Percentiles rank a stretch among this genome's conserved stretches.
Conservation (phyloP, 2,113 vertebrate species). For the Rhombomys opimus region DNA sequence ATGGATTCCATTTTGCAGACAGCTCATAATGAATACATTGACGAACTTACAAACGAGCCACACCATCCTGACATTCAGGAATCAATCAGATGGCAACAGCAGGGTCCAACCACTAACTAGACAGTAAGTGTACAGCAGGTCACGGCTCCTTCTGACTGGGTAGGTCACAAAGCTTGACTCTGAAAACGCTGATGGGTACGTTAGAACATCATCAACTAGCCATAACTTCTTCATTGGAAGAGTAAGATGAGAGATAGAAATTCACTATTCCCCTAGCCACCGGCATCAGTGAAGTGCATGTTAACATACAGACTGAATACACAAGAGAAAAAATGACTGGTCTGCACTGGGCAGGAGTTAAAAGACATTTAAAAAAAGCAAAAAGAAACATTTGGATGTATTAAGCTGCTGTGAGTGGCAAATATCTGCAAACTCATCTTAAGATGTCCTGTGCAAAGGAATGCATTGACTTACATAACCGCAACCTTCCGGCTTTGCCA, state of each 20-base stretch:
- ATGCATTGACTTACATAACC: constrained; percentile 26
- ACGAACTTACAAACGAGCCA: constrained; percentile 62
- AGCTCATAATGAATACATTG: constrained; percentile 37
- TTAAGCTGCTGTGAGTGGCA: neutral
- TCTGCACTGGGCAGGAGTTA: neutral
- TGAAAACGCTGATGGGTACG: constrained; percentile 7
- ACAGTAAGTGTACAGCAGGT: neutral
- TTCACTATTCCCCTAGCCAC: neutral
- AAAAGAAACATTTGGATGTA: constrained; percentile 1
- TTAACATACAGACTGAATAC: neutral
- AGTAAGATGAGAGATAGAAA: constrained; percentile 28
- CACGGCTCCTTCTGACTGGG: constrained; percentile 32
- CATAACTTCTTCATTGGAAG: constrained; percentile 47
- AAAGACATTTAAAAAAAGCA: neutral
- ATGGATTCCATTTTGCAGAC: constrained; percentile 35
- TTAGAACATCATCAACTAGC: constrained; percentile 3
- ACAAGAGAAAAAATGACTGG: neutral
- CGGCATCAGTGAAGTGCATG: neutral
- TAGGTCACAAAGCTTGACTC: neutral
- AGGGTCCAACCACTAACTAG: constrained; percentile 34
- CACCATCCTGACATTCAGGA: constrained; percentile 55
- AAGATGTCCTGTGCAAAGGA: constrained; percentile 31
- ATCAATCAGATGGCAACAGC: constrained; percentile 29
- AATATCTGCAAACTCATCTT: constrained; percentile 28
- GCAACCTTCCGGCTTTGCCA: constrained; percentile 35